Conservation (phyloP, 2,888 invertebrate genomes). For the Nemurella pictetii region DNA sequence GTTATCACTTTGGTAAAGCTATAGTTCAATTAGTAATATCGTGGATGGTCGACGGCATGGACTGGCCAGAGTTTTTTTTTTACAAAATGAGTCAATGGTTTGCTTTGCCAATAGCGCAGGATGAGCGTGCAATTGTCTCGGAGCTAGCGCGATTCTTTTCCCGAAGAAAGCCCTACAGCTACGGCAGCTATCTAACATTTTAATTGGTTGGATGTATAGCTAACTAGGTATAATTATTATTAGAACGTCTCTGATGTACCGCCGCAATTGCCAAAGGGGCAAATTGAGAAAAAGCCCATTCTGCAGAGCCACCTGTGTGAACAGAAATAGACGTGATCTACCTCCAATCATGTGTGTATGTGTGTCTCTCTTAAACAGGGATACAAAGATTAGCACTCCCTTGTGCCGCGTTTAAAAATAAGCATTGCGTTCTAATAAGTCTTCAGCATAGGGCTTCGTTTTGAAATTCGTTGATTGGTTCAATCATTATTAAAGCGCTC, state of each 20-base stretch:
- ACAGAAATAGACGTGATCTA: constrained; percentile 10
- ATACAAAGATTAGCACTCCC: too few species aligned
- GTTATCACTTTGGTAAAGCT: not conserved
- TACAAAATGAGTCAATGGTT: not conserved
- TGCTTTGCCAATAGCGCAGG: not conserved
- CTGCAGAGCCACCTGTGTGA: not conserved
- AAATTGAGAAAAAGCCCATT: not conserved
- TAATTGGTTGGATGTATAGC: not conserved
- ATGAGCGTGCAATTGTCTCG: not conserved
- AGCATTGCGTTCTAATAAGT: too few species aligned
- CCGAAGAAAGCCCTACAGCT: not conserved
- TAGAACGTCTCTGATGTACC: constrained; percentile 12
- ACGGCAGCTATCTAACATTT: not conserved
- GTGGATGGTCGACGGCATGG: too few species aligned
- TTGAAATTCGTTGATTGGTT: too few species aligned
- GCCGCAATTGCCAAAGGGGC: not conserved
- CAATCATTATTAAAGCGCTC: too few species aligned
- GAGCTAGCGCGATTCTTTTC: not conserved
- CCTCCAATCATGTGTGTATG: not conserved
- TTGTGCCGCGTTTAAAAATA: too few species aligned
- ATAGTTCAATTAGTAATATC: not conserved
- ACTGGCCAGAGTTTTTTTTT: too few species aligned
- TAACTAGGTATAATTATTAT: constrained; percentile 15
- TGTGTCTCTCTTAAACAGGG: too few species aligned
- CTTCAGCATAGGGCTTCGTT: too few species aligned